Evolutionary conservation across 2,888 invertebrate genomes (phyloP).

Genomic region (Thymelicus sylvestris): DNA sequence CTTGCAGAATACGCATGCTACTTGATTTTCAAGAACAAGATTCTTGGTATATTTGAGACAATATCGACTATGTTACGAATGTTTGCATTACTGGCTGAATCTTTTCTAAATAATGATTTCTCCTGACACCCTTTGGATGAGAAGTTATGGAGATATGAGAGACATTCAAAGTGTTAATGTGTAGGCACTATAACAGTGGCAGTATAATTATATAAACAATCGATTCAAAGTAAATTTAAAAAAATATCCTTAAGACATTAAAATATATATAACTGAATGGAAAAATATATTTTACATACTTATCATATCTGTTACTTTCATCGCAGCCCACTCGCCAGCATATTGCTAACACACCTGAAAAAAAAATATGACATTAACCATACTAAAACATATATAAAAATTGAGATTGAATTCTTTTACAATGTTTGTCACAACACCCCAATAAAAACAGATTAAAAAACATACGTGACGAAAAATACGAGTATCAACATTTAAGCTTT

Average conservation of each 20-base stretch:
- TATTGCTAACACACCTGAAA: slow-evolving; percentile 61
- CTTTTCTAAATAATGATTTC: no score
- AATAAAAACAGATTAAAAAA: background rate
- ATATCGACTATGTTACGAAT: no score
- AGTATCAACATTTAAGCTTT: slow-evolving; percentile 9
- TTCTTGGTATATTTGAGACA: background rate
- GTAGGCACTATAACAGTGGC: no score
- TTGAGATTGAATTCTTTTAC: background rate
- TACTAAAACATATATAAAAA: background rate
- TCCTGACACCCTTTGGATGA: no score
- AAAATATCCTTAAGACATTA: background rate
- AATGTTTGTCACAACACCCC: background rate
- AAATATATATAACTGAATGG: background rate
- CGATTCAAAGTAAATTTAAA: background rate
- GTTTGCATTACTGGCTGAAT: no score
- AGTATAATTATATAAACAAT: no score
- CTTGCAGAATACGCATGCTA: background rate
- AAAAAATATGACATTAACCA: slow-evolving; percentile 3
- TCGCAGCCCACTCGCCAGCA: slow-evolving; percentile 54
- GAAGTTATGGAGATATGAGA: no score
- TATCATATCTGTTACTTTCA: slow-evolving; percentile 59
- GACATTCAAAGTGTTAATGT: no score
- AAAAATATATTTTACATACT: slow-evolving; percentile 53
- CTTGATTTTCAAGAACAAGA: background rate
- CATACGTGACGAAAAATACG: background rate